A percentile compares a stretch with the other conserved stretches of the same genome.
These are phyloP conservation scores for Tromatobia lineatoria DNA, from an alignment of 2,888 invertebrate species.

Conservation along the genomic window DNA sequence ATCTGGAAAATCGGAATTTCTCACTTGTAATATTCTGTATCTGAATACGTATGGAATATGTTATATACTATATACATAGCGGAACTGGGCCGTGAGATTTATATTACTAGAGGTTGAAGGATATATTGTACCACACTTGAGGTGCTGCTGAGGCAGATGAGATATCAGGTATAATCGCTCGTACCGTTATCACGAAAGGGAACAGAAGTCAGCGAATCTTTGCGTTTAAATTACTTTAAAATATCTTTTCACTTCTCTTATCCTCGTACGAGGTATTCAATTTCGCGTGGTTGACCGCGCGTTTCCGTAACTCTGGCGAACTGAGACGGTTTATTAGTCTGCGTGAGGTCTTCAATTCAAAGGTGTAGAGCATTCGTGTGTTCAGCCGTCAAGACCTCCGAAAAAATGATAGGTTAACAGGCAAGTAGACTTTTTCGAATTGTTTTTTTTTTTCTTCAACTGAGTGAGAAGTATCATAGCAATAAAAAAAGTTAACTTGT, in stretches of 20 bases:
- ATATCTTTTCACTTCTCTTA: not conserved
- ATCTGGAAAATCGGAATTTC: not conserved
- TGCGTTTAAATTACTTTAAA: not conserved
- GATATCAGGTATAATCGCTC: constrained; percentile 7
- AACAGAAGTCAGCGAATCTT: constrained; percentile 8
- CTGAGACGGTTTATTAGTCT: constrained; percentile 36
- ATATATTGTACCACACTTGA: constrained; percentile 1
- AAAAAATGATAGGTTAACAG: not conserved
- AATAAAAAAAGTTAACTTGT: constrained; percentile 19
- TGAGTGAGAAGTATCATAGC: constrained; percentile 55
- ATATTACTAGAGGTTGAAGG: constrained; percentile 2
- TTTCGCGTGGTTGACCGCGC: constrained; percentile 35
- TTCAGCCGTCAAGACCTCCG: not conserved
- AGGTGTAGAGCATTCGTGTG: constrained; percentile 17
- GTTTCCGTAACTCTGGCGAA: constrained; percentile 21
- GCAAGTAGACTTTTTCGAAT: not conserved
- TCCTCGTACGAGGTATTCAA: constrained; percentile 31
- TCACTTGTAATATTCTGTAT: not conserved
- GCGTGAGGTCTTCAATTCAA: constrained; percentile 42
- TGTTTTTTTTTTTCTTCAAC: constrained; percentile 34
- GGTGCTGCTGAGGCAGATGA: not conserved
- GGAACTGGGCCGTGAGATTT: constrained; percentile 1
- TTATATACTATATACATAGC: not conserved
- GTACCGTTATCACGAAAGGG: constrained; percentile 2
- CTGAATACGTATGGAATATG: constrained; percentile 23